Evolutionary conservation across 2,888 invertebrate species (phyloP), one percentile per base, ranked within the genome.

Genomic region (Drosophila nr. perissopoda): DNA sequence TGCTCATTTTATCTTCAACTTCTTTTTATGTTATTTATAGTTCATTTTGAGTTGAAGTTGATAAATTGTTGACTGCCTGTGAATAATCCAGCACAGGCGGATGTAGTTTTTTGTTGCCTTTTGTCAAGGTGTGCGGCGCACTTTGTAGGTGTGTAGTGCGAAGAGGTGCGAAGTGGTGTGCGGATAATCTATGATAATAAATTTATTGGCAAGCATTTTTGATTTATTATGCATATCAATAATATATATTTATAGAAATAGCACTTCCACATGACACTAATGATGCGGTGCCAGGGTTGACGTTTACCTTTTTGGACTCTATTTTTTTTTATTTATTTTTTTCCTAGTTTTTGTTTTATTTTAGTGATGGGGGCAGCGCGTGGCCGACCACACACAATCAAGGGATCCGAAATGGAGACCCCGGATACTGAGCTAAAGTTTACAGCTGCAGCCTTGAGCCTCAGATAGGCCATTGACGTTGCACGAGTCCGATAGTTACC

Each of bases 211-310:
- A 75, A 74, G 73, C 68, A 76, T 79, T 88, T 84, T 89, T 87
- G 87, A 87, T 87, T 87, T 88, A 87, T 88, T 88, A 79, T 83
- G 80, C 76, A 70, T 74, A 83, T 83, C 86, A 82, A 83, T 86
- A 87, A 88, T 72, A 78, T 40, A 68, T 74, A 70, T 67, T 65
- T 77, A 67, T 65, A 83, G 85, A 76, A 82, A 85, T 84, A 77
- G 76, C 83, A 72, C 42, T 52, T 52, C 42, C 75, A 65, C 71
- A 75, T 87, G 88, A 83, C 88, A 86, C 82, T 83, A 82, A 87
- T 88, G 86, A 87, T 88, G 79, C 66, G 74, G 58, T 58, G 64
- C 40, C 54, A 53, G 18, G 60, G 57, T 76, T 81, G 70, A 78
- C 65, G 64, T 67, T 80, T 70, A 70, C 78, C 78, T 76, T 74